Evolutionary conservation across 2,113 vertebrate species (phyloP), one percentile per base, ranked within the genome.

Genomic region (Epinephelus cyanopodus): DNA sequence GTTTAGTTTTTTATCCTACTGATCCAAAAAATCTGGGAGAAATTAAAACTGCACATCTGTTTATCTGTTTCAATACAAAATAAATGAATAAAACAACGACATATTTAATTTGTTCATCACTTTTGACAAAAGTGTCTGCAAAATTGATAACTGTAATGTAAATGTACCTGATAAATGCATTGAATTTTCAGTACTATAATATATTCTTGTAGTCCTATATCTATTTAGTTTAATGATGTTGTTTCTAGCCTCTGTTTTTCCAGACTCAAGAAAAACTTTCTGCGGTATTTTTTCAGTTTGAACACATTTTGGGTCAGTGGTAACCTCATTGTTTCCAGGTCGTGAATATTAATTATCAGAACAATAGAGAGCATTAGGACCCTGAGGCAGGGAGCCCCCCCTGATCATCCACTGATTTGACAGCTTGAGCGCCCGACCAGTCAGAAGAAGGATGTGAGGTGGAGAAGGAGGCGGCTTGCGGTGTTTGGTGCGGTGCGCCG

Each of bases 321-420:
- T 17, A 52, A 62, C 50, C n/a, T 56, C 18, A 74, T 82, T 83
- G 73, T 88, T 42, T 60, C 48, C 37, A 17, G 17, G 3, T 23
- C 17, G 15, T 74, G 52, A 29, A 57, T 25, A 27, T 1, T 45
- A 45, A 65, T 19, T 12, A 58, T 0, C 9, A 12, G 45, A 90
- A 85, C 69, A 72, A 8, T 52, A 7, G 27, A 19, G 77, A 12
- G 87, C 92, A 67, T 85, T 94, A 94, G 93, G 93, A 95, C 94
- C 94, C 85, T 58, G 93, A 21, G 85, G 87, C 56, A 19, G 8
- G n/a, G 18, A 14, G 60, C 23, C 54, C 69, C 77, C 68, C 63
- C 75, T 77, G 76, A 64, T 66, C 66, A 82, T 65, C 82, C 78
- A 65, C 68, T 80, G 79, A 86, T 83, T 74, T 89, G 87, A 83